These are phyloP conservation scores for Fragum fragum DNA, from an alignment of 2,888 invertebrate genomes.

Conservation along the genomic window DNA sequence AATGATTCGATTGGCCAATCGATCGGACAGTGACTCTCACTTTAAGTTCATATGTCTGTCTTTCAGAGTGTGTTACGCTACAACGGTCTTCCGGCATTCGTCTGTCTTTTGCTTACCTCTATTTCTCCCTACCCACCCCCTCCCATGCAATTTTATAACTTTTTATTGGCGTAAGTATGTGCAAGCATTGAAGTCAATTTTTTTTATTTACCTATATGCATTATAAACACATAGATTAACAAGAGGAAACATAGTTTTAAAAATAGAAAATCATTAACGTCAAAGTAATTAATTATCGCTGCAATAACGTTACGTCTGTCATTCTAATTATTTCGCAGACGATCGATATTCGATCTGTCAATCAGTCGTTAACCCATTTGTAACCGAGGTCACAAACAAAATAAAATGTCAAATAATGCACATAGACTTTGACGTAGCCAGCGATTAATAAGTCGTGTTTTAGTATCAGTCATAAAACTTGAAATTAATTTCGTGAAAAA, in stretches of 20 bases:
- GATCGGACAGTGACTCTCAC: too few species aligned
- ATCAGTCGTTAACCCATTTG: constrained; percentile 11
- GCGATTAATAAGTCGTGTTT: not conserved
- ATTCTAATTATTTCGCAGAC: not conserved
- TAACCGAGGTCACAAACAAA: constrained; percentile 4
- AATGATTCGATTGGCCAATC: too few species aligned
- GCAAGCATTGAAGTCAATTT: too few species aligned
- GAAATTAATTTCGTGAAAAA: not conserved
- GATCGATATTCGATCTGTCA: constrained; percentile 6
- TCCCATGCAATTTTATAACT: too few species aligned
- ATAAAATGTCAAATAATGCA: not conserved
- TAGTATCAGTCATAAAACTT: not conserved
- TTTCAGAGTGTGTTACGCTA: too few species aligned
- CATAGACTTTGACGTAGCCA: not conserved
- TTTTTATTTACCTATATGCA: too few species aligned
- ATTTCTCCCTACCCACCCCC: too few species aligned
- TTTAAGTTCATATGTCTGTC: too few species aligned
- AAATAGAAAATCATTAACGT: not conserved
- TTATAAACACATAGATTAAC: too few species aligned
- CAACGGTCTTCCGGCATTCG: too few species aligned
- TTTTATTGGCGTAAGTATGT: too few species aligned
- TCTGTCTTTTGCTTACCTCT: too few species aligned
- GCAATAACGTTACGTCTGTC: constrained; percentile 1
- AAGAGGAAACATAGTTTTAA: not conserved
- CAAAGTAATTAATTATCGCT: not conserved